A percentile compares a stretch with the other conserved stretches of the same genome.
Evolutionary conservation across 30 jellyfish, hydroid and myxozoan genomes (phyloP).

Genomic region (Cassiopea xamachana): DNA sequence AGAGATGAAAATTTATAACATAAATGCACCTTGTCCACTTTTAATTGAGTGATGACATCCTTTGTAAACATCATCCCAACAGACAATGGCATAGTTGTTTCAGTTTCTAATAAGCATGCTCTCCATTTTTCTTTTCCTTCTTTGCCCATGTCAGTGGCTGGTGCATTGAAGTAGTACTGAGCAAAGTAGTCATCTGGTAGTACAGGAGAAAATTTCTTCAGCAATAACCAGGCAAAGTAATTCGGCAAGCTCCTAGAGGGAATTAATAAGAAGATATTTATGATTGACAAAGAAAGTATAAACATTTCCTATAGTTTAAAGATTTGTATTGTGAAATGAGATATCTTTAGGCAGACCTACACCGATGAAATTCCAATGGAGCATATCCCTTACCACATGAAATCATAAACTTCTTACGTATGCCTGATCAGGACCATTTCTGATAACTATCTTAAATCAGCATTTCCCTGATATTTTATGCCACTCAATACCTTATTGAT

Average conservation of each 20-base stretch:
- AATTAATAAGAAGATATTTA: not conserved
- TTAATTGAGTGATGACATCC: constrained; percentile 1
- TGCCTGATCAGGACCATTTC: too few species aligned
- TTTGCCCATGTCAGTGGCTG: constrained; percentile 5
- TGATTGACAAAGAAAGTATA: too few species aligned
- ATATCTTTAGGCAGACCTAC: too few species aligned
- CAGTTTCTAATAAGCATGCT: constrained; percentile 61
- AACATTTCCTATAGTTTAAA: too few species aligned
- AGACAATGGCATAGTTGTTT: constrained; percentile 39
- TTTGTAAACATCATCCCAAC: constrained; percentile 73
- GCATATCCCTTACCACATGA: too few species aligned
- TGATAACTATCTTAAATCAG: too few species aligned
- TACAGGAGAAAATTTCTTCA: constrained; percentile 55
- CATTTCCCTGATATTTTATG: too few species aligned
- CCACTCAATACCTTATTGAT: too few species aligned
- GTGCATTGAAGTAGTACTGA: constrained; percentile 28
- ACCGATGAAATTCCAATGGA: too few species aligned
- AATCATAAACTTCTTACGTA: too few species aligned
- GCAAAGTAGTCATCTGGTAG: constrained; percentile 62
- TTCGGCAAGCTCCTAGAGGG: constrained; percentile 30
- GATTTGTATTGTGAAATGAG: too few species aligned
- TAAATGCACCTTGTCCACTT: constrained; percentile 5
- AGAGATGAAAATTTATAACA: too few species aligned
- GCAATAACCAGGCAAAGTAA: constrained; percentile 44
- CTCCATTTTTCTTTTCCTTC: constrained; percentile 67